Base-by-base conservation (phyloP, 1,140 invertebrate species). In the Phenacoccus solenopsis region DNA sequence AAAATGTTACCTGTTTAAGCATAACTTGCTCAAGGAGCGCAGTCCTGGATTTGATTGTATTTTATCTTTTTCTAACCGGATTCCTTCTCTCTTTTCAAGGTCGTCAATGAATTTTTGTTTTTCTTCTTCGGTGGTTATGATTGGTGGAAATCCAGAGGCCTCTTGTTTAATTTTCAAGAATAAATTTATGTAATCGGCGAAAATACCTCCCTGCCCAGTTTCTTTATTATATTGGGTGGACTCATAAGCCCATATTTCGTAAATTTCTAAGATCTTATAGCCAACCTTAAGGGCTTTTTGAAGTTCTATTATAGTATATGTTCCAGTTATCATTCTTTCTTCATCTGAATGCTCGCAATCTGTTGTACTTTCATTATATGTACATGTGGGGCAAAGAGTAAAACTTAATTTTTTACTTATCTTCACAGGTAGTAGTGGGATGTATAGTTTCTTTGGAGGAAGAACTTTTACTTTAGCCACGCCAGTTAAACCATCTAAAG, bases 1-100 rank as follows among this genome's bases (percentile, higher is more conserved):
- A n/a, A n/a, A n/a, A n/a, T n/a, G n/a, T n/a, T 32, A 32, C 30
- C 30, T 32, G 80, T 93, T 93, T 80, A 91, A 94, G 79, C 93
- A 94, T 20, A 94, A 90, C 76, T 93, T 92, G 76, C 75, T 73
- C 9, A 94, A 70, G 7, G 73, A 71, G 22, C 75, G 67, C 28
- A 77, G 61, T 1, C 78, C 78, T 0, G 75, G 73, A 71, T 80
- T 81, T 59, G 75, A 72, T 32, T 35, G 67, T 49, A 80, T 78
- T 61, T 74, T 73, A 12, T 75, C 57, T 5, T 16, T 24, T 28
- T 80, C 74, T 24, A 81, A 69, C 13, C 67, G 27, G 57, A 82
- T 71, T 20, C 77, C 77, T 73, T 81, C 76, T 13, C 71, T 71
- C 67, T 74, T 49, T 0, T 75, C 56, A 74, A 78, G 80, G 7